Evolutionary conservation across 2,797 vertebrate genomes (phyloP), one percentile per base, ranked within the genome.

Genomic region (Enteromius treurensis): DNA sequence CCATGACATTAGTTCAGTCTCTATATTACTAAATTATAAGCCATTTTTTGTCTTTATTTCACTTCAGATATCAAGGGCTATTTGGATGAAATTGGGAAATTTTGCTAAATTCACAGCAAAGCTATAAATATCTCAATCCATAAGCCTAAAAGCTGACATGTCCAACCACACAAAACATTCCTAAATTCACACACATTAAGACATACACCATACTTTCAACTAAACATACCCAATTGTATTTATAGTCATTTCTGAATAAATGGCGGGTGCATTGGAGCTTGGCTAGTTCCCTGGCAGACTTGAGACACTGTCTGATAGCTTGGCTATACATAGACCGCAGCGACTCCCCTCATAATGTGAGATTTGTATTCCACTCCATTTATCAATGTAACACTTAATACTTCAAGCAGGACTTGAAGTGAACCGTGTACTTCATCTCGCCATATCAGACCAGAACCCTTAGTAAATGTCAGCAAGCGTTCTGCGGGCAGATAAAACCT

Each of bases 341-440:
- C n/a, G 19, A 62, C 51, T 70, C 23, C 47, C 64, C 60, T 67
- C 62, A 77, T 77, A 62, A 84, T 79, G 71, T 65, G 21, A 51
- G 58, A 74, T 77, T 79, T 82, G 47, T 62, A 45, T 80, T 83
- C 81, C 67, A 77, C 74, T 77, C 55, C 71, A 80, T 82, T 84
- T 71, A 84, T 75, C 77, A 81, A 26, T 15, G 45, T 76, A 64
- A 53, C 62, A 65, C 70, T 77, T 81, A 79, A 79, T 78, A 70
- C 70, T 49, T 82, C 62, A 65, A 62, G 64, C 42, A 65, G 73
- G 29, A 42, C 83, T 83, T 85, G 21, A 82, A 84, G 70, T 79
- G 64, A 83, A 75, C 55, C 67, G 1, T 81, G 68, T 34, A 47
- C 42, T 42, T 67, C 51, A 49, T 71, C 60, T 37, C 51, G 5